A percentile compares a stretch with the other conserved stretches of the same genome.
These are phyloP conservation scores for Sebastes ruberrimus DNA, from an alignment of 2,797 vertebrate species.

Conservation along the genomic window DNA sequence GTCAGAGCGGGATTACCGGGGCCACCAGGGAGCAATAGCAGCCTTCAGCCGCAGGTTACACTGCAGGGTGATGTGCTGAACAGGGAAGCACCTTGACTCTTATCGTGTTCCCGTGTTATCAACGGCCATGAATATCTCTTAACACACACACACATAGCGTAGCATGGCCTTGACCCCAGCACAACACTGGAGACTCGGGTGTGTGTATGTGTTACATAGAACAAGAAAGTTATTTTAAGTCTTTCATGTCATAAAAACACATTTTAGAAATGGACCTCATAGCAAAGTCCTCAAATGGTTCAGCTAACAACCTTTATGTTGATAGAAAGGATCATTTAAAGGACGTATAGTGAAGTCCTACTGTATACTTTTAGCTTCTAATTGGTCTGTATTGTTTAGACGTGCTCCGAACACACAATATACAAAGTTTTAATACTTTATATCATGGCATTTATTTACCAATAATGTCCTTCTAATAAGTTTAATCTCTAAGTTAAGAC, in stretches of 20 bases:
- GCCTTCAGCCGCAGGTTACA: slow-evolving; percentile 5
- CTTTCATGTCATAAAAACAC: neutral
- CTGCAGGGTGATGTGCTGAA: slow-evolving; percentile 12
- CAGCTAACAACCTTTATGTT: neutral
- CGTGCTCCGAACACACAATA: no score
- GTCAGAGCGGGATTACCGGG: neutral
- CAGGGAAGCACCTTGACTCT: slow-evolving; percentile 33
- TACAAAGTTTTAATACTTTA: no score
- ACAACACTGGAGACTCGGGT: neutral
- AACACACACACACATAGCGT: neutral
- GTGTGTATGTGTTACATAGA: neutral
- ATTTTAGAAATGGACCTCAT: neutral
- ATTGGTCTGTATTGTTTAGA: no score
- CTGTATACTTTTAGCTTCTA: no score
- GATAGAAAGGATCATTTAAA: no score
- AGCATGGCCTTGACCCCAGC: slow-evolving; percentile 16
- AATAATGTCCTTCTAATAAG: no score
- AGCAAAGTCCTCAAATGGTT: neutral
- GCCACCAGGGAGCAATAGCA: slow-evolving; percentile 10
- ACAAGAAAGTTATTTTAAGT: neutral
- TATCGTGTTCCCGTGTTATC: slow-evolving; percentile 54
- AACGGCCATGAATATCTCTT: slow-evolving; percentile 39
- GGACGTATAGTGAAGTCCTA: no score
- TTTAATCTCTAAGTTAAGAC: no score
- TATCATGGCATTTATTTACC: no score